Percentiles rank a stretch among this genome's conserved stretches.
phyloP scores from a whole-genome alignment of 2,797 vertebrate genomes.

The Cichlasoma orientale region DNA sequence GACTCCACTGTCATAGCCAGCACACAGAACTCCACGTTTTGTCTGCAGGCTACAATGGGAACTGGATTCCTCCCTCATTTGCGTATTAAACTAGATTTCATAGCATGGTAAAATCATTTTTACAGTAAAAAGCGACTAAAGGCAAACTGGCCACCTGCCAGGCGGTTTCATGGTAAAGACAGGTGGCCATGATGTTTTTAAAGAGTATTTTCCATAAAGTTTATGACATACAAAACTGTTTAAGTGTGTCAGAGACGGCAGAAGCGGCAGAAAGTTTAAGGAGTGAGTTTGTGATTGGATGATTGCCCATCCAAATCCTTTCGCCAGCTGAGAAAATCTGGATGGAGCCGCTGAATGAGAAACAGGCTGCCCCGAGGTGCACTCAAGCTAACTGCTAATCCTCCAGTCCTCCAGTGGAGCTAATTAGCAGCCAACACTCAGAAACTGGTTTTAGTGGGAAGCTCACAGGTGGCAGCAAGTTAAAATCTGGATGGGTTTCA shows the following conservation, averaged over 20 bases:
- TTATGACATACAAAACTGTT: neutral
- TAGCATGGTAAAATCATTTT: neutral
- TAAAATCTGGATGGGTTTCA: constrained; percentile 1
- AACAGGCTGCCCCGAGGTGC: constrained; percentile 25
- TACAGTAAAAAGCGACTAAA: neutral
- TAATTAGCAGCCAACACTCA: constrained; percentile 43
- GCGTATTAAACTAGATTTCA: constrained; percentile 8
- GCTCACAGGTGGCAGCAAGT: constrained; percentile 3
- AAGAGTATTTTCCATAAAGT: constrained; percentile 34
- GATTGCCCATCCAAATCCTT: constrained; percentile 38
- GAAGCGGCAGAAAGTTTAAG: constrained; percentile 11
- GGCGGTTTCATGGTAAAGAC: constrained; percentile 6
- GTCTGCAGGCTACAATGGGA: constrained; percentile 8
- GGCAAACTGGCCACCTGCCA: constrained; percentile 19
- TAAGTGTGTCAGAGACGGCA: constrained; percentile 22
- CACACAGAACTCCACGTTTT: constrained; percentile 21
- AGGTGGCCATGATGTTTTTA: constrained; percentile 8
- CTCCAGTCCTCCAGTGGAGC: constrained; percentile 39
- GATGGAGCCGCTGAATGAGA: constrained; percentile 39
- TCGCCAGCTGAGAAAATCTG: constrained; percentile 51
- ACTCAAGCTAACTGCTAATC: constrained; percentile 47
- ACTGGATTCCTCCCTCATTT: constrained; percentile 13
- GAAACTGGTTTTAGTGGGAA: constrained; percentile 45
- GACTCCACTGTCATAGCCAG: constrained; percentile 26
- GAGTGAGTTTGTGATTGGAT: constrained; percentile 31